These are phyloP conservation scores for Cerastoderma edule DNA, from an alignment of 2,888 invertebrate genomes.

Conservation along the genomic window DNA sequence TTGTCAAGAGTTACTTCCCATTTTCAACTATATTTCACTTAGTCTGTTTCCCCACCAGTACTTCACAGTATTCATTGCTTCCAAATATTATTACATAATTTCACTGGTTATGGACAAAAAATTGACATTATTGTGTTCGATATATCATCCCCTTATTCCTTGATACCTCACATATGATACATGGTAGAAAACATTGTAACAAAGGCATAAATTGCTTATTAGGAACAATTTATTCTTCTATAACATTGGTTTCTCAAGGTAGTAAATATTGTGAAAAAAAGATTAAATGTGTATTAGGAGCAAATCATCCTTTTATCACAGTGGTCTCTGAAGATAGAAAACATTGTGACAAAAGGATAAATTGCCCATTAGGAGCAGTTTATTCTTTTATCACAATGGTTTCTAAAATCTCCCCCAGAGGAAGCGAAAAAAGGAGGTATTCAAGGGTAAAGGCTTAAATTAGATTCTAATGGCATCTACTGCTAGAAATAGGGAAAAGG, in stretches of 20 bases:
- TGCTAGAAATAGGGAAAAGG: too few species aligned
- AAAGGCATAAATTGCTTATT: background rate
- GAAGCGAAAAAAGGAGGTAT: too few species aligned
- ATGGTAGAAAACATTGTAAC: background rate
- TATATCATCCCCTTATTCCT: too few species aligned
- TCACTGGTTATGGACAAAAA: background rate
- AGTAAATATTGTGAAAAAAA: background rate
- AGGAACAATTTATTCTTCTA: background rate
- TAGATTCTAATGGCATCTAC: too few species aligned
- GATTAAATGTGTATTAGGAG: background rate
- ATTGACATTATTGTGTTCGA: too few species aligned
- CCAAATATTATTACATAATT: background rate
- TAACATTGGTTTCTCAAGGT: background rate
- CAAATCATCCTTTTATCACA: slow-evolving; percentile 2
- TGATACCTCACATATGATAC: background rate
- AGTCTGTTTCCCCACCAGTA: background rate
- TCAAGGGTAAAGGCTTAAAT: too few species aligned
- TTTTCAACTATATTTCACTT: background rate
- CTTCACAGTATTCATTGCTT: background rate
- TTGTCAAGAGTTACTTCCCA: background rate
- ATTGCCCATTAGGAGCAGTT: background rate
- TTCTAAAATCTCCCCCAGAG: too few species aligned
- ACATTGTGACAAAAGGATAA: slow-evolving; percentile 5
- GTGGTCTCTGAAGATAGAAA: background rate
- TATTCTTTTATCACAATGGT: background rate